Percentiles rank a stretch among this genome's conserved stretches.
Evolutionary conservation across 2,113 vertebrate species (phyloP).

Genomic region (Colistium nudipinnis): DNA sequence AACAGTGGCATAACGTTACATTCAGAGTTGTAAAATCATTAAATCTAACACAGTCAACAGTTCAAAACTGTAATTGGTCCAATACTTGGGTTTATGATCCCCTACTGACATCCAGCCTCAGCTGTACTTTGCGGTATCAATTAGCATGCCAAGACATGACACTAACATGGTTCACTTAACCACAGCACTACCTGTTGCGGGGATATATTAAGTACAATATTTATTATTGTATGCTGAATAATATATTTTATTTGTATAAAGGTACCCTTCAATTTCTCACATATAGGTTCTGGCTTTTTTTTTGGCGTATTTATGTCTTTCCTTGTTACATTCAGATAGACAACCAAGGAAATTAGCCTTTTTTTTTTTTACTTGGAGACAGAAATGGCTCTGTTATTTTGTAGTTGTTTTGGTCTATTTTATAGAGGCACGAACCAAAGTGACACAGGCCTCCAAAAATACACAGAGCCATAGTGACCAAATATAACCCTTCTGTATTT

Average conservation of each 20-base stretch:
- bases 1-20: background rate
- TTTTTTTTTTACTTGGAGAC: conserved; percentile 6
- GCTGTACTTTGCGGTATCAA: background rate
- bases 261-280: conserved; percentile 12
- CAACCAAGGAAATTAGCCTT: background rate
- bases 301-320: too few relatives aligned
- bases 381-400: conserved; percentile 57
- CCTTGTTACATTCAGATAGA: background rate
- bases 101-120: background rate
- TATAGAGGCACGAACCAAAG: conserved; percentile 57
- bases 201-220: too few relatives aligned
- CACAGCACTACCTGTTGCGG: conserved; percentile 23
- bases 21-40: background rate
- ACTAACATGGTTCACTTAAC: background rate
- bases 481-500: conserved; percentile 73
- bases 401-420: conserved; percentile 50
- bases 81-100: background rate
- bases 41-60: background rate
- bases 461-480: conserved; percentile 55
- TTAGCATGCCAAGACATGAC: background rate
- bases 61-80: background rate
- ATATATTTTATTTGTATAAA: conserved; percentile 31
- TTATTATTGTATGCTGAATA: conserved; percentile 24
- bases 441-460: conserved; percentile 63
- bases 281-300: background rate